phyloP scores from a whole-genome alignment of 2,888 invertebrate genomes.

The Andrena hattorfiana region DNA sequence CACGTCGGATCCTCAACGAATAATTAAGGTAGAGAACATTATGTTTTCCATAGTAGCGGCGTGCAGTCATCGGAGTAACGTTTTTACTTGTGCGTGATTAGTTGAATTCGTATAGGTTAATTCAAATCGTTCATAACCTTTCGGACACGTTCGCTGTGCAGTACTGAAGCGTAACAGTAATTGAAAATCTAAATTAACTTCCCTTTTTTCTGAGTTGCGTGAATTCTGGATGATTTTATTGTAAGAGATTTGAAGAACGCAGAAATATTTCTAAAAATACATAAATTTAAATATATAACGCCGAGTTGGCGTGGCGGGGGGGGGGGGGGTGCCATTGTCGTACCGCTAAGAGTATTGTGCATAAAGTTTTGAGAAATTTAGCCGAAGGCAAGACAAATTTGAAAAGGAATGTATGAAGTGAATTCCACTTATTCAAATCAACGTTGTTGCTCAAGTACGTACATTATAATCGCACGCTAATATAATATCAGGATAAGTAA shows the following conservation, averaged over 20 bases:
- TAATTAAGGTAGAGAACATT: not conserved
- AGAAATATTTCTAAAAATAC: no score
- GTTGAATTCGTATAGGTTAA: not conserved
- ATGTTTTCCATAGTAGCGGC: not conserved
- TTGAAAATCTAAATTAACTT: not conserved
- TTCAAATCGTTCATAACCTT: no score
- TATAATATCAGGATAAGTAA: conserved; percentile 10
- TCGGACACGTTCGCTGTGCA: no score
- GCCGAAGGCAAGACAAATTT: not conserved
- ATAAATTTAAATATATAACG: no score
- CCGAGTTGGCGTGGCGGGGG: no score
- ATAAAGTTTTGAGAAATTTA: not conserved
- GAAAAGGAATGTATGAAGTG: not conserved
- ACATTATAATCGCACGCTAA: not conserved
- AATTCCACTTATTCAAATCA: not conserved
- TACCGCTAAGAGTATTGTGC: not conserved
- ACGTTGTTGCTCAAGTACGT: not conserved
- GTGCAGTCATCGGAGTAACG: not conserved
- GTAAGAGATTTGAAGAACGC: no score
- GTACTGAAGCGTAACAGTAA: no score
- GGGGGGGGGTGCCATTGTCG: not conserved
- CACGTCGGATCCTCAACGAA: not conserved
- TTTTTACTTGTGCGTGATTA: not conserved
- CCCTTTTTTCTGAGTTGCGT: no score
- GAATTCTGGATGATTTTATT: no score